Evolutionary conservation across 2,113 vertebrate genomes (phyloP), one percentile per base, ranked within the genome.

Genomic region (Ursus arctos): DNA sequence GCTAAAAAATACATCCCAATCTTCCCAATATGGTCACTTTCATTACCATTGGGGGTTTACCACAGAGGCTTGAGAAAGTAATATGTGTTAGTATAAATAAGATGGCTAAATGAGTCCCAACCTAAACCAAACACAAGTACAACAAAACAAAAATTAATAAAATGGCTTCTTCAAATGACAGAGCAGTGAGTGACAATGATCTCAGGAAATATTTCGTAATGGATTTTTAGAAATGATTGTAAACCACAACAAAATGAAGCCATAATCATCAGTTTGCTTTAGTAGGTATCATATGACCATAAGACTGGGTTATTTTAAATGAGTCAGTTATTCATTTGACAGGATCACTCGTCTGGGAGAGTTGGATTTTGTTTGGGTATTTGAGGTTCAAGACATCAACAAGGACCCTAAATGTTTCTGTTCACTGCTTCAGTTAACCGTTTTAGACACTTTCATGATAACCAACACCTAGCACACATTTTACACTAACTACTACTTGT

Each of bases 51-150:
- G 43, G n/a, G 2, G 33, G 2, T 65, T 94, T 72, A 59, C 12
- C 65, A 53, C 16, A 71, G 33, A 89, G 59, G 5, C 47, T 92
- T 92, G 40, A 97, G 71, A 83, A 95, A 53, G 28, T 92, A 28
- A 63, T 8, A 22, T 40, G 33, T 82, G 2, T 61, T 80, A 40
- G 40, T 67, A 43, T 22, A 65, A 87, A 76, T 4, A n/a, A 55
- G 57, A 57, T 47, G 40, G 51, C 51, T 33, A 77, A 85, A 57
- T 36, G 24, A 89, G n/a, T 33, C 33, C 51, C 61, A 63, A 53
- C 18, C 31, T 82, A 86, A 80, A 43, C 33, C 79, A 59, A 49
- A 89, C 31, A 63, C 2, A 63, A 6, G 16, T 13, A 2, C 47
- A 63, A 36, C 28, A 77, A 81, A 85, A 59, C 31, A 22, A 51